A percentile compares a stretch with the other conserved stretches of the same genome.
Conservation (phyloP, 2,113 vertebrate genomes). For the Bos indicus region DNA sequence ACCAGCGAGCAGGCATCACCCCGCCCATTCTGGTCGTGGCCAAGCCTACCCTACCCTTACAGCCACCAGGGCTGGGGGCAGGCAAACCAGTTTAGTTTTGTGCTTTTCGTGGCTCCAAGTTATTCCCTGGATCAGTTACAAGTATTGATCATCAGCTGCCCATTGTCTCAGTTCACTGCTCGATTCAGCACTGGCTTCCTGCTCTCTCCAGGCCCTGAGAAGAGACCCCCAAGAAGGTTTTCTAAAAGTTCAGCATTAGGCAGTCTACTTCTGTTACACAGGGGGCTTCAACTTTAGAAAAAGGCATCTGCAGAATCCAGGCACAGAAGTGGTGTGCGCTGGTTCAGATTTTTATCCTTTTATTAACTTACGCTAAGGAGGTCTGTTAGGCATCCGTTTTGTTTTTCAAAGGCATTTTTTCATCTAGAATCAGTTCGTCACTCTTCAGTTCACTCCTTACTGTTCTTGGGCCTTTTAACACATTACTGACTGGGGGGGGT, state of each 20-base stretch:
- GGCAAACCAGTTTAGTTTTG: neutral
- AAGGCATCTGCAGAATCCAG: neutral
- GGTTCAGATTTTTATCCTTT: neutral
- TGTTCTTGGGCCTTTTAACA: neutral
- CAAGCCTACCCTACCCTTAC: neutral
- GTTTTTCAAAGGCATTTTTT: neutral
- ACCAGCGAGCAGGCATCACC: neutral
- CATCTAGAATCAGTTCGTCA: neutral
- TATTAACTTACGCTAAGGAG: neutral
- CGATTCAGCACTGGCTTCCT: neutral
- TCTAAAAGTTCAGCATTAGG: neutral
- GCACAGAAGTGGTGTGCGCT: neutral
- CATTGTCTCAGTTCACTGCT: rapidly evolving
- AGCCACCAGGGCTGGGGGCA: neutral
- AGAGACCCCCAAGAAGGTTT: neutral
- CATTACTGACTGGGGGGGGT: neutral
- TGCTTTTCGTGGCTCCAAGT: neutral
- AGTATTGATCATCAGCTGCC: neutral
- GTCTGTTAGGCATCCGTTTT: neutral
- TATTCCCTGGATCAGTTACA: neutral
- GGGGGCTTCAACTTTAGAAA: neutral
- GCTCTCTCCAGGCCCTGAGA: neutral
- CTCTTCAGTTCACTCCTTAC: neutral
- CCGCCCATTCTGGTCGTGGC: neutral
- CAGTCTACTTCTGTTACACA: neutral